Conservation (phyloP, 2,888 invertebrate species). For the Hoplodrina ambigua region DNA sequence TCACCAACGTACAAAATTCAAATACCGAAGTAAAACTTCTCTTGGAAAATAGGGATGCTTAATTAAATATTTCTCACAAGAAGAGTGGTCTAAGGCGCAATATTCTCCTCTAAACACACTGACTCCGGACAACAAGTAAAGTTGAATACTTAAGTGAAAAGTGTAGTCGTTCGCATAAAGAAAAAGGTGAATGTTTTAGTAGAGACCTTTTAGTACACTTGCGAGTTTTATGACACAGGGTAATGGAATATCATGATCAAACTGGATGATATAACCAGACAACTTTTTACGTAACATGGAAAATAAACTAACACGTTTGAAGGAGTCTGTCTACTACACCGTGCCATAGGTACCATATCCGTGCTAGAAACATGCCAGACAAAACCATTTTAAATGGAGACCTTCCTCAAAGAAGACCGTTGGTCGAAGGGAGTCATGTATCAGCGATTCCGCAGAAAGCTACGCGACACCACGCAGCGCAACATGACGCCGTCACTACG, state of each 20-base stretch:
- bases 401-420: no score
- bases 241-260: conserved; percentile 21
- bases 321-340: no score
- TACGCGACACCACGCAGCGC: no score
- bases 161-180: background rate
- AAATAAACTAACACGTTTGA: background rate
- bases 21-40: conserved; percentile 10
- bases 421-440: no score
- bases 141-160: conserved; percentile 35
- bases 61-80: conserved; percentile 19
- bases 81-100: conserved; percentile 11
- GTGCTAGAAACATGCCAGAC: no score
- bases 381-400: no score
- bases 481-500: no score
- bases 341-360: no score
- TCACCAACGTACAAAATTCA: conserved; percentile 1
- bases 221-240: conserved; percentile 20
- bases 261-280: background rate
- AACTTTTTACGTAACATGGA: background rate
- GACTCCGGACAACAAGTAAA: conserved; percentile 6
- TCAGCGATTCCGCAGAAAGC: no score
- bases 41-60: conserved; percentile 19
- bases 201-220: conserved; percentile 12
- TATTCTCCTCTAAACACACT: conserved; percentile 4
- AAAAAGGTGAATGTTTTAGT: conserved; percentile 17